Percentiles rank a stretch among this genome's conserved stretches.
phyloP scores from a whole-genome alignment of 2,113 vertebrate species.

The Psephotus haematonotus region DNA sequence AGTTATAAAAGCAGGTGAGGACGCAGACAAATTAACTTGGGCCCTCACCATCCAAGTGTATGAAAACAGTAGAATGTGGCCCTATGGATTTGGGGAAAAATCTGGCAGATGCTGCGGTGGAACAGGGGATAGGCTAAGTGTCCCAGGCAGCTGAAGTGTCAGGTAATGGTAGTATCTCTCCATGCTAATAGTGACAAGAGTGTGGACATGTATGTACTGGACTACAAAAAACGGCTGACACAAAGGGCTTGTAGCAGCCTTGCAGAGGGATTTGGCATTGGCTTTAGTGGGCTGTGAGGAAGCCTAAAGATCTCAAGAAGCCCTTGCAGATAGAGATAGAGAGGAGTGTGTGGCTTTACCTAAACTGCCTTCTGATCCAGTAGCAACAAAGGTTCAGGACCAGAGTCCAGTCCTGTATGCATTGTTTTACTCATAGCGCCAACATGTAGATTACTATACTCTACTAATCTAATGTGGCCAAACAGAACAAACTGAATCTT shows the following conservation, averaged over 20 bases:
- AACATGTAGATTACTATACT: background rate
- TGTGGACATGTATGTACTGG: fast-evolving
- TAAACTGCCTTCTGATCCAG: background rate
- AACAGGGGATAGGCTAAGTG: background rate
- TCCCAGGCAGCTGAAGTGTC: background rate
- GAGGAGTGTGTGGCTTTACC: background rate
- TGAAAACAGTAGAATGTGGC: background rate
- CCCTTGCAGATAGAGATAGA: background rate
- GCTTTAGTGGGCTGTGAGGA: background rate
- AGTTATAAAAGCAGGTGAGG: background rate
- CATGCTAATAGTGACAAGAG: background rate
- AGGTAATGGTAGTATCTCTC: background rate
- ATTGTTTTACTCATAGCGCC: background rate
- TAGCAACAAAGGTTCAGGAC: background rate
- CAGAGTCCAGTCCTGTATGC: background rate
- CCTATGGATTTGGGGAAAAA: background rate
- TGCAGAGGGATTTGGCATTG: background rate
- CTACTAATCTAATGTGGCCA: no score
- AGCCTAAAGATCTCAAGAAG: background rate
- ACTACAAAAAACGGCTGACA: background rate
- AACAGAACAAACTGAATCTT: background rate
- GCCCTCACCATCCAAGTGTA: background rate
- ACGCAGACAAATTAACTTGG: background rate
- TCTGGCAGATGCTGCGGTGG: background rate
- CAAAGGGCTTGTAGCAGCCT: background rate